A percentile compares a stretch with the other conserved stretches of the same genome.
phyloP scores from a whole-genome alignment of 2,888 invertebrate genomes.

The Drosophila gaucha region DNA sequence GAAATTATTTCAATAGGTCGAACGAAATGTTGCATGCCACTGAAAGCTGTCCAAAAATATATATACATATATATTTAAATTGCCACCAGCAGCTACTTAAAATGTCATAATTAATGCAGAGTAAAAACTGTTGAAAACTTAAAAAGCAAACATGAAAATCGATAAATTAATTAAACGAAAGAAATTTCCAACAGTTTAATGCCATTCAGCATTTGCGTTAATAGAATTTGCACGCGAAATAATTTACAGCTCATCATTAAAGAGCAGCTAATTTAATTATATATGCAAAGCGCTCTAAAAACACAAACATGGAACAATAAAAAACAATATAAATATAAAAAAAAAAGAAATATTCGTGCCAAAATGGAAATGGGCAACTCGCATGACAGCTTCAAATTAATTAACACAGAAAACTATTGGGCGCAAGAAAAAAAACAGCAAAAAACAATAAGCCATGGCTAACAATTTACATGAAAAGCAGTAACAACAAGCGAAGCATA shows the following conservation, averaged over 20 bases:
- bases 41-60: constrained; percentile 1
- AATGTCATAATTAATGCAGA: constrained; percentile 43
- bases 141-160: constrained; percentile 19
- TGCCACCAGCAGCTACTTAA: constrained; percentile 43
- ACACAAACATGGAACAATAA: constrained; percentile 9
- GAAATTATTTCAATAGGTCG: neutral
- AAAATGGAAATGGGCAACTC: constrained; percentile 64
- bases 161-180: constrained; percentile 13
- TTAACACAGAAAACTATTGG: constrained; percentile 81
- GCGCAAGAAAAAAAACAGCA: constrained; percentile 35
- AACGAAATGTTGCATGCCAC: constrained; percentile 9
- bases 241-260: constrained; percentile 38
- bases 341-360: constrained; percentile 47
- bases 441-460: constrained; percentile 50
- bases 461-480: constrained; percentile 72
- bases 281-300: constrained; percentile 35
- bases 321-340: neutral
- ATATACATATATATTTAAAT: constrained; percentile 1
- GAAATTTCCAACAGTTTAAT: constrained; percentile 17
- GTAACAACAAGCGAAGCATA: constrained; percentile 54
- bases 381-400: constrained; percentile 75
- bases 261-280: constrained; percentile 62
- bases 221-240: constrained; percentile 12
- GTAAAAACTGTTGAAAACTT: neutral
- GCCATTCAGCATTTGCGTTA: constrained; percentile 13